phyloP scores from a whole-genome alignment of 2,797 vertebrate genomes.

The Perodicticus potto region DNA sequence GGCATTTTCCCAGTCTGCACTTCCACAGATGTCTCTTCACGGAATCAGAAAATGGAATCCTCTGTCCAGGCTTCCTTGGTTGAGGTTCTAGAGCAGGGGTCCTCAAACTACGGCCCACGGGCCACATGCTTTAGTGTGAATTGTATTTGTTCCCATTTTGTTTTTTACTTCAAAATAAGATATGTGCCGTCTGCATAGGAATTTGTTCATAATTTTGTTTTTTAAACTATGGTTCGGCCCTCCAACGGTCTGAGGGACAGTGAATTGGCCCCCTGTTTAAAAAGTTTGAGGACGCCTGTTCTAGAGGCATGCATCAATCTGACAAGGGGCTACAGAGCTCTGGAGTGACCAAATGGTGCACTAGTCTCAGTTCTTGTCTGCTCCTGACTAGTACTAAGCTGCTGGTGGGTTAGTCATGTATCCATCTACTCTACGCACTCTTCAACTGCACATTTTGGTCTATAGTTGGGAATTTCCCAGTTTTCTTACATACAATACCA shows the following conservation, averaged over 20 bases:
- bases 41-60: background rate
- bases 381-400: background rate
- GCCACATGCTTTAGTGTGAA: too few species aligned
- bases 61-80: background rate
- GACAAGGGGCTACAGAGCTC: background rate
- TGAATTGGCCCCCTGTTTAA: too few species aligned
- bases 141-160: too few species aligned
- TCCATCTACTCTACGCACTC: background rate
- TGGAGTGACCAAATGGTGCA: background rate
- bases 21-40: background rate
- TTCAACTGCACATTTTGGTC: constrained; percentile 16
- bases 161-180: too few species aligned
- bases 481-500: background rate
- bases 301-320: background rate
- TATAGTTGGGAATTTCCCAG: background rate
- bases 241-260: too few species aligned
- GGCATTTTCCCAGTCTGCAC: background rate
- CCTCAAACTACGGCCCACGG: too few species aligned
- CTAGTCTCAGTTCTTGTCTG: background rate
- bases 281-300: too few species aligned
- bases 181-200: too few species aligned
- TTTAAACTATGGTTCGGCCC: too few species aligned
- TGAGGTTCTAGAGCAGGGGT: background rate
- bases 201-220: too few species aligned
- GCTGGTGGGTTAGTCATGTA: background rate